These are phyloP conservation scores for Pocillopora meandrina DNA, from an alignment of 92 coral and sea anemone species.

Conservation along the genomic window DNA sequence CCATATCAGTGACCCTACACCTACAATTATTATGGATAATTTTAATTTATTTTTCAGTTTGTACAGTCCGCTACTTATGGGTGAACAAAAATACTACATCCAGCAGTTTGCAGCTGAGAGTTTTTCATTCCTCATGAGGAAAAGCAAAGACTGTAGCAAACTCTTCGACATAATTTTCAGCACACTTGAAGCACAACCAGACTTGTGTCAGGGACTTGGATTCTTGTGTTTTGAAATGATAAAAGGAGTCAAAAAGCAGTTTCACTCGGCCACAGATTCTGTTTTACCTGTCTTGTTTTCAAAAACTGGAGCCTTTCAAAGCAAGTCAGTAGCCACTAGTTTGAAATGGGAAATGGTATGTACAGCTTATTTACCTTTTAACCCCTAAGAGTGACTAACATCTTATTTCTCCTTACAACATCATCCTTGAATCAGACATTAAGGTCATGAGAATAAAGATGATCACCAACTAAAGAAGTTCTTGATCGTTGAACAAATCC, in stretches of 20 bases:
- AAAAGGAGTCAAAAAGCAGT: constrained; percentile 84
- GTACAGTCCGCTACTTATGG: constrained; percentile 80
- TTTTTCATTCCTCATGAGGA: constrained; percentile 89
- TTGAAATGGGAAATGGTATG: constrained; percentile 76
- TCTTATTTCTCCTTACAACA: too few relatives aligned
- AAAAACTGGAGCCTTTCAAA: constrained; percentile 68
- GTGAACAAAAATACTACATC: constrained; percentile 77
- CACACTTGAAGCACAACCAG: constrained; percentile 52
- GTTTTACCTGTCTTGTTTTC: constrained; percentile 70
- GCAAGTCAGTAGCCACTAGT: neutral
- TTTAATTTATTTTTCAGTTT: constrained; percentile 46
- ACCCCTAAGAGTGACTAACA: too few relatives aligned
- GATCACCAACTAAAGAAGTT: too few relatives aligned
- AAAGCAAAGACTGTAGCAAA: constrained; percentile 68
- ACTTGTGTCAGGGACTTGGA: constrained; percentile 84
- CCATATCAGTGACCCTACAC: neutral
- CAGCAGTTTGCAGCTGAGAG: constrained; percentile 97
- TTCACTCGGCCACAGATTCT: constrained; percentile 83
- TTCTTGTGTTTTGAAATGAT: constrained; percentile 83
- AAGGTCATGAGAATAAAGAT: too few relatives aligned
- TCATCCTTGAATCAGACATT: too few relatives aligned
- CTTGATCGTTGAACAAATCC: too few relatives aligned
- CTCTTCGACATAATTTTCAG: constrained; percentile 64
- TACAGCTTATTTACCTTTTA: neutral
- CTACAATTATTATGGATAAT: neutral